phyloP scores from a whole-genome alignment of 2,113 vertebrate species.

The Strix aluco region DNA sequence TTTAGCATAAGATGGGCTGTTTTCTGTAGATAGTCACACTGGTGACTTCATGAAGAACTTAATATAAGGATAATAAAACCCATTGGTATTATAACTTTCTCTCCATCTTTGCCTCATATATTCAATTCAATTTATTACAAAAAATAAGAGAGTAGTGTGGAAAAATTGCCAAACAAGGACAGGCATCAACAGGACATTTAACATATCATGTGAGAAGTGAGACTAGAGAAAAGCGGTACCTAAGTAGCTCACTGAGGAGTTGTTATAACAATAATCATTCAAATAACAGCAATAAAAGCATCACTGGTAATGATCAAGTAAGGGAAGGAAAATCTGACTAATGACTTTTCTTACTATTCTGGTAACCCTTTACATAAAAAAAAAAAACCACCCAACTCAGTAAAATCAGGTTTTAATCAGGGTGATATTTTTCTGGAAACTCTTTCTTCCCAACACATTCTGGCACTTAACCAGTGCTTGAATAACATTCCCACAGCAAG shows the following conservation, averaged over 20 bases:
- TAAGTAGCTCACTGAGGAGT: background rate
- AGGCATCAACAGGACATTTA: background rate
- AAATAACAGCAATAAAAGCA: slow-evolving; percentile 39
- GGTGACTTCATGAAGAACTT: background rate
- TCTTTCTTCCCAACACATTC: slow-evolving; percentile 54
- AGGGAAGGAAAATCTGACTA: slow-evolving; percentile 65
- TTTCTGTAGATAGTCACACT: background rate
- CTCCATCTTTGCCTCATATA: slow-evolving; percentile 7
- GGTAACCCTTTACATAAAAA: slow-evolving; percentile 60
- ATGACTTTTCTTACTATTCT: slow-evolving; percentile 46
- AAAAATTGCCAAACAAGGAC: slow-evolving; percentile 48
- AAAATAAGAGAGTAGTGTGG: background rate
- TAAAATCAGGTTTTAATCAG: slow-evolving; percentile 69
- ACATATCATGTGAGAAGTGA: background rate
- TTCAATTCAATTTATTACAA: background rate
- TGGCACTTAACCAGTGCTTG: slow-evolving; percentile 46
- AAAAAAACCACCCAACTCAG: background rate
- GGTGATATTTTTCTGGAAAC: slow-evolving; percentile 55
- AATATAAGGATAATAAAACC: background rate
- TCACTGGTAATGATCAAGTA: slow-evolving; percentile 60
- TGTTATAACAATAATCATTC: slow-evolving; percentile 41
- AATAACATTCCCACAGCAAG: slow-evolving; percentile 60
- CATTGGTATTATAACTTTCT: background rate
- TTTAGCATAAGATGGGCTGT: background rate
- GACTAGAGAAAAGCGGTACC: background rate